Base-by-base conservation (phyloP, 64 coral and sea anemone genomes). In the Cladopsammia gracilis region DNA sequence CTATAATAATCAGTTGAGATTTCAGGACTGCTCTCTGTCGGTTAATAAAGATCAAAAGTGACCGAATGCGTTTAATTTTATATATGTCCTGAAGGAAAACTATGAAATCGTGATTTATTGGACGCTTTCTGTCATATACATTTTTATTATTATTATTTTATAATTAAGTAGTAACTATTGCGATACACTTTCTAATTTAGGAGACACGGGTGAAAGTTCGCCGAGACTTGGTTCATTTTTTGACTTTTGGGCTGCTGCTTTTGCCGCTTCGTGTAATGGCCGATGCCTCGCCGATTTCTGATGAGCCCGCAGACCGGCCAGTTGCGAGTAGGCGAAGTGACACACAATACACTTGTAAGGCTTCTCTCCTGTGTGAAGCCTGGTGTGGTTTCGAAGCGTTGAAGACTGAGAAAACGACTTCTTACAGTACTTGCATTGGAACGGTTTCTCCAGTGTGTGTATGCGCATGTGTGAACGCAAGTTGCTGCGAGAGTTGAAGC, bases 401-500 rank as follows among this genome's bases (percentile, higher is more conserved):
- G 98, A 99, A 7, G 98, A 99, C 85, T 99, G 98, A 4, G 94
- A 96, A 71, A 99, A 99, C 1, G 94, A 93, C 69, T 99, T 99
- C 85, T 99, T 99, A 71, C 98, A 99, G 52, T 96, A 99, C 51
- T 99, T 99, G 71, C 98, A 99, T 82, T 99, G 98, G 56, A 99
- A 99, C 22, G 98, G 98, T 74, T 99, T 99, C 56, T 99, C 98
- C 7, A 99, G 76, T 10, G 98, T 99, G 82, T 99, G 98, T 91
- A 99, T 99, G 22, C 98, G 91, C 98, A 99, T 99, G 73, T 99
- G 98, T 13, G 98, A 99, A 7, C 98, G 94, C 18, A 99, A 84
- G 64, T 99, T 99, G 83, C 98, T 99, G 7, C 98, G 61, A 10
- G 98, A 99, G 70, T 99, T 99, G 50, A 99, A 99, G 13, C 98